phyloP scores from a whole-genome alignment of 1,140 invertebrate genomes.

The Vanessa atalanta region DNA sequence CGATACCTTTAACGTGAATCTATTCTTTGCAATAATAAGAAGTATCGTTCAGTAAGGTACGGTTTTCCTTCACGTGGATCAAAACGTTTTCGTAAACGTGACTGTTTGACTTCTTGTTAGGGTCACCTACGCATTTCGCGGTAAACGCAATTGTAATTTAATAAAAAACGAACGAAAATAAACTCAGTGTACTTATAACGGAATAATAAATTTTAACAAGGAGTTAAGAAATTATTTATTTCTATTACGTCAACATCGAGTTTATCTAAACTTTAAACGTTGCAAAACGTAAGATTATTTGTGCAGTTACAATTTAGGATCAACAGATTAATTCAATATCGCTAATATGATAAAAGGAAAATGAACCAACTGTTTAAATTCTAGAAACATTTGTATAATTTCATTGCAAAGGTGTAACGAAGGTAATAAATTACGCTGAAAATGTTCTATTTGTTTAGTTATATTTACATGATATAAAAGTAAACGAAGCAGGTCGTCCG shows the following conservation, averaged over 20 bases:
- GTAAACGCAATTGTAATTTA: not conserved
- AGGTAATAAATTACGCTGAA: conserved; percentile 8
- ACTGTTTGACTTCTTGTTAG: conserved; percentile 4
- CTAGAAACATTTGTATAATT: conserved; percentile 8
- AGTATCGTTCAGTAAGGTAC: conserved; percentile 20
- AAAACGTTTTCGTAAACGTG: conserved; percentile 6
- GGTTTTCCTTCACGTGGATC: conserved; percentile 25
- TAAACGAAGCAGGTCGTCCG: conserved; percentile 15
- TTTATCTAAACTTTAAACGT: too few species aligned
- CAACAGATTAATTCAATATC: not conserved
- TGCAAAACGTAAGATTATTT: not conserved
- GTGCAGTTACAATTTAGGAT: not conserved
- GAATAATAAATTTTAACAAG: too few species aligned
- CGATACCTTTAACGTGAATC: conserved; percentile 6
- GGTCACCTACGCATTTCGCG: not conserved
- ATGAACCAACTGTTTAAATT: not conserved
- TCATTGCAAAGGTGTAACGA: conserved; percentile 3
- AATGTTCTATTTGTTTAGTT: conserved; percentile 12
- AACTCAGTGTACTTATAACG: too few species aligned
- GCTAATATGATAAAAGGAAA: conserved; percentile 1
- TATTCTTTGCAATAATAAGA: conserved; percentile 10
- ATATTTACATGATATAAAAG: conserved; percentile 13
- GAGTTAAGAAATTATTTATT: too few species aligned
- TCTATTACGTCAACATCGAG: too few species aligned
- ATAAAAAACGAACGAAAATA: not conserved